Evolutionary conservation across 2,797 vertebrate genomes (phyloP).

Genomic region (Phalloptychus januarius): DNA sequence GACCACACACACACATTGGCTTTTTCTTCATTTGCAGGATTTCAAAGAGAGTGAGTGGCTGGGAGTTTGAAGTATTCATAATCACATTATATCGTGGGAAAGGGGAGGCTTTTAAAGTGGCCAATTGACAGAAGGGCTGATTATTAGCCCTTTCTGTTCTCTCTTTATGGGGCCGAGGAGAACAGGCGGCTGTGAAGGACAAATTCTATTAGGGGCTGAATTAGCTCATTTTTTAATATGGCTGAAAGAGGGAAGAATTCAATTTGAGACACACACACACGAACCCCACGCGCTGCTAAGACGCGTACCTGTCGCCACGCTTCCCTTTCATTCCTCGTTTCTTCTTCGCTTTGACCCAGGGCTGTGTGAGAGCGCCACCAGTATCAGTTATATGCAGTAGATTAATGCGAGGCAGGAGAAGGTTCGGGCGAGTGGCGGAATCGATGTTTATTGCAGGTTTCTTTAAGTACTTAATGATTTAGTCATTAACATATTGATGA

Average conservation of each 20-base stretch:
- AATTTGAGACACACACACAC: constrained; percentile 72
- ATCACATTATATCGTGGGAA: constrained; percentile 83
- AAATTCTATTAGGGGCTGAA: constrained; percentile 82
- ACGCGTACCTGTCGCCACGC: constrained; percentile 5
- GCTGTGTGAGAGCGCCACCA: constrained; percentile 68
- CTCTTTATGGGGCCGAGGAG: constrained; percentile 71
- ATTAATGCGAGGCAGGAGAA: constrained; percentile 93
- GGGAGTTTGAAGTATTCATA: constrained; percentile 84
- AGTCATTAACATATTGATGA: constrained; percentile 99
- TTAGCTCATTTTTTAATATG: constrained; percentile 83
- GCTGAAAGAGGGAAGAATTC: constrained; percentile 81
- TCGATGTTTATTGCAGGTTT: constrained; percentile 97
- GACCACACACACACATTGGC: constrained; percentile 22
- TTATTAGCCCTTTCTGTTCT: constrained; percentile 78
- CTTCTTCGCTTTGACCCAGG: constrained; percentile 30
- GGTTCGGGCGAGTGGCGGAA: constrained; percentile 87
- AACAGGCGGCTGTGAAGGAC: constrained; percentile 80
- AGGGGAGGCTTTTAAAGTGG: constrained; percentile 79
- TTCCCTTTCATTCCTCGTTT: constrained; percentile 1
- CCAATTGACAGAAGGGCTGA: constrained; percentile 82
- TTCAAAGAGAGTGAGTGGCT: constrained; percentile 70
- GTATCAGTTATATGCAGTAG: constrained; percentile 97
- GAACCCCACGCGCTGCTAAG: neutral
- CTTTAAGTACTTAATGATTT: constrained; percentile 99
- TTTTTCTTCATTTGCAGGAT: constrained; percentile 57